A percentile compares a stretch with the other conserved stretches of the same genome.
Conservation (phyloP, 2,113 vertebrate genomes). For the Corvus cornix region DNA sequence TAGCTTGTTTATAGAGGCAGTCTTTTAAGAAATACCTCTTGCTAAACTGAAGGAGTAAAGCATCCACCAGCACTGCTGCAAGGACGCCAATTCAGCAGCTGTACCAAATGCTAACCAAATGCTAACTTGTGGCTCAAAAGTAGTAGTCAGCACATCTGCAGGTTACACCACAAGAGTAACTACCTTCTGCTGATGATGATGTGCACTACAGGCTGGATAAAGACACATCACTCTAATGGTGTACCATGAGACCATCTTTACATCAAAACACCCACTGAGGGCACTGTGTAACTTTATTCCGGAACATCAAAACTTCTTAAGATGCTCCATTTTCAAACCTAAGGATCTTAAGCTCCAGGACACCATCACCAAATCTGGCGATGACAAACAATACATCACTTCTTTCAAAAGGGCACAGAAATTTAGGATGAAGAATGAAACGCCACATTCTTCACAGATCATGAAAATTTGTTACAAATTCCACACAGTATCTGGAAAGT, state of each 20-base stretch:
- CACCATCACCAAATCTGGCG: accelerated
- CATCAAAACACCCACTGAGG: background rate
- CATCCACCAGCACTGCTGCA: background rate
- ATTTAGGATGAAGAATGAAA: background rate
- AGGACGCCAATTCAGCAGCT: background rate
- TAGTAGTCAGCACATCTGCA: background rate
- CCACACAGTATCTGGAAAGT: background rate
- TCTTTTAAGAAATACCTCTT: background rate
- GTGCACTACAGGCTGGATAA: background rate
- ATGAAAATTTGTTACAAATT: background rate
- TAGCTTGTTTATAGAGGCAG: background rate
- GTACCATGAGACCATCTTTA: background rate
- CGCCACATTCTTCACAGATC: background rate
- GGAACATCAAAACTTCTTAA: background rate
- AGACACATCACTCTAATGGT: background rate
- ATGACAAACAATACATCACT: background rate
- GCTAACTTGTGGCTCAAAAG: background rate
- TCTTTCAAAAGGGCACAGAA: background rate
- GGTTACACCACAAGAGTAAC: background rate
- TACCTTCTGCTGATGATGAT: background rate
- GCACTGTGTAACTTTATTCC: background rate
- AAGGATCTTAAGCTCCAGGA: background rate
- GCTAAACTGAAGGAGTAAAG: background rate
- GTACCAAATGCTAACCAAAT: background rate
- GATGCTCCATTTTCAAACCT: background rate